Conservation (phyloP, 2,797 vertebrate species). For the Pangasius krempfi region DNA sequence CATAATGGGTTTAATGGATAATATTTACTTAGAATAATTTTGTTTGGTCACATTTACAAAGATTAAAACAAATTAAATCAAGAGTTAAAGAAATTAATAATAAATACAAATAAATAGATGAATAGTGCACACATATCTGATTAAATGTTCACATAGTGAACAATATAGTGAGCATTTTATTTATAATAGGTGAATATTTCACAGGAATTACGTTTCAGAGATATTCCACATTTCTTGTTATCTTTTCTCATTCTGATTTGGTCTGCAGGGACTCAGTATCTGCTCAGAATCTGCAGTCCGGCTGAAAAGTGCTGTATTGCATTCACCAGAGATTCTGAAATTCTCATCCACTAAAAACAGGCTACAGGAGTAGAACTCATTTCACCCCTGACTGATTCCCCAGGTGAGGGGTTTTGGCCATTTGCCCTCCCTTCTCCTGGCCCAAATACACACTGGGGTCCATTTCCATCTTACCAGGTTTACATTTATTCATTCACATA, state of each 20-base stretch:
- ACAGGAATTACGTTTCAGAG: background rate
- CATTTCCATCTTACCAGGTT: background rate
- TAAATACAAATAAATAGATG: background rate
- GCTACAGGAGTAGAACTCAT: slow-evolving; percentile 49
- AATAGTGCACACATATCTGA: background rate
- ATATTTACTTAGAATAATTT: too few relatives aligned
- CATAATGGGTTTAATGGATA: background rate
- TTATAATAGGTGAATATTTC: background rate
- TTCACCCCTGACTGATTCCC: slow-evolving; percentile 61
- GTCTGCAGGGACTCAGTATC: background rate
- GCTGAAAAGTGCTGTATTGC: background rate
- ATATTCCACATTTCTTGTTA: background rate
- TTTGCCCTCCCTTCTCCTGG: background rate
- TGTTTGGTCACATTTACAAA: too few relatives aligned
- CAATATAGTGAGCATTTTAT: too few relatives aligned
- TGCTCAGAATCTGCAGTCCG: slow-evolving; percentile 1
- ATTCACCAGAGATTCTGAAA: background rate
- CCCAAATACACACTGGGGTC: background rate
- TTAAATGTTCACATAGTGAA: background rate
- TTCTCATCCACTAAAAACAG: slow-evolving; percentile 48
- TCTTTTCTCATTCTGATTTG: background rate
- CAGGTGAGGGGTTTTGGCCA: background rate
- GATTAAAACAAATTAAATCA: background rate
- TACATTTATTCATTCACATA: background rate
- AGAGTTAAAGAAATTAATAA: background rate